Percentiles rank a stretch among this genome's conserved stretches.
Conservation (phyloP, 1,140 invertebrate species). For the Drosophila pseudoobscura region DNA sequence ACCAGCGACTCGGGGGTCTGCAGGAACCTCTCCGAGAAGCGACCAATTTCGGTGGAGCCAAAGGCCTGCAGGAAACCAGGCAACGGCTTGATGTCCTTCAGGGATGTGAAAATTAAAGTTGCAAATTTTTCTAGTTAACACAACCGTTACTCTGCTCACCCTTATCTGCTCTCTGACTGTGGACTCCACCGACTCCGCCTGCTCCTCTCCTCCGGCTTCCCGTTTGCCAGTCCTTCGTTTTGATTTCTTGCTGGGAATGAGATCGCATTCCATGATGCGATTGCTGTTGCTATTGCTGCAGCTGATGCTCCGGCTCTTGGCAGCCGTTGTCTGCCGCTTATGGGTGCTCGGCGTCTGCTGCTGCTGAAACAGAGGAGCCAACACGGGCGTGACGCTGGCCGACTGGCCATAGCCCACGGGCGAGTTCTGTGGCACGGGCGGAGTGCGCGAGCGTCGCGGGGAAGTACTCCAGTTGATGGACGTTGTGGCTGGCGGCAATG, state of each 20-base stretch:
- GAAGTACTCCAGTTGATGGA: slow-evolving; percentile 64
- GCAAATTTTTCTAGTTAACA: neutral
- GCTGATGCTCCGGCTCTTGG: slow-evolving; percentile 34
- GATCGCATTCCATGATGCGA: slow-evolving; percentile 77
- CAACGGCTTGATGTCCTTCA: slow-evolving; percentile 84
- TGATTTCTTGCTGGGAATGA: slow-evolving; percentile 79
- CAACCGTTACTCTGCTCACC: slow-evolving; percentile 32
- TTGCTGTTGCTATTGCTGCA: slow-evolving; percentile 41
- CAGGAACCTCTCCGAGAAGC: slow-evolving; percentile 86
- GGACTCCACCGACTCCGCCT: slow-evolving; percentile 45
- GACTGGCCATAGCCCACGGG: slow-evolving; percentile 65
- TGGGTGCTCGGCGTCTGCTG: slow-evolving; percentile 9
- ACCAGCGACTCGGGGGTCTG: slow-evolving; percentile 65
- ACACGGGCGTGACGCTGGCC: slow-evolving; percentile 45
- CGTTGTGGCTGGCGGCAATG: slow-evolving; percentile 29
- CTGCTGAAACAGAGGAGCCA: slow-evolving; percentile 61
- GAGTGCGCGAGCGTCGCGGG: slow-evolving; percentile 62
- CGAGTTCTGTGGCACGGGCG: slow-evolving; percentile 74
- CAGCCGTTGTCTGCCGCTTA: slow-evolving; percentile 30
- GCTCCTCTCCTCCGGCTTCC: slow-evolving; percentile 36
- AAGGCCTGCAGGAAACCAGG: slow-evolving; percentile 91
- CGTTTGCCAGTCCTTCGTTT: slow-evolving; percentile 63
- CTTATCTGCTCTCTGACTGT: slow-evolving; percentile 68
- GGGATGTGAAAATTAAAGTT: neutral
- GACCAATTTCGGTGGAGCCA: slow-evolving; percentile 90